Percentiles rank a stretch among this genome's conserved stretches.
phyloP scores from a whole-genome alignment of 2,797 vertebrate species.

The Myotis planiceps region DNA sequence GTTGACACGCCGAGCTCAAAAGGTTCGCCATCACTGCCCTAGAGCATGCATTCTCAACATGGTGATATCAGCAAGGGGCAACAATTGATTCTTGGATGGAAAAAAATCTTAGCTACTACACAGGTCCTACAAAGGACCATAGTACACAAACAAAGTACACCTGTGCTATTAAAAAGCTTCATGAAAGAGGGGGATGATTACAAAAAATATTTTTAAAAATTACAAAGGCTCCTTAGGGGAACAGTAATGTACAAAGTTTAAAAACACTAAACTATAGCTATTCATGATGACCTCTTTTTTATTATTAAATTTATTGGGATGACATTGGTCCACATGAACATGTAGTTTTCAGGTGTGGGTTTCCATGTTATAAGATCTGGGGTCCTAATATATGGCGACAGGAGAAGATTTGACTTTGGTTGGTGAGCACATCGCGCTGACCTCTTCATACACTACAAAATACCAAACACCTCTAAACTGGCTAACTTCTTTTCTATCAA shows the following conservation, averaged over 20 bases:
- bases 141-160: neutral
- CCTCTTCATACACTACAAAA: neutral
- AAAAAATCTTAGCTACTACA: neutral
- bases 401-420: no score
- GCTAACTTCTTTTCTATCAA: neutral
- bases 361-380: no score
- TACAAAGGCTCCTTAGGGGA: neutral
- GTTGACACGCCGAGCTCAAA: no score
- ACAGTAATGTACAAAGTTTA: neutral
- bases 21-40: no score
- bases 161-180: neutral
- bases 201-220: neutral
- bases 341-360: no score
- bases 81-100: neutral
- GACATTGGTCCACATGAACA: no score
- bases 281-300: neutral
- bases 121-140: neutral
- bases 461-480: neutral
- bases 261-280: neutral
- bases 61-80: neutral
- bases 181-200: neutral
- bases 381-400: no score
- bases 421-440: neutral
- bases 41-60: neutral
- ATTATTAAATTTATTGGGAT: no score